These are phyloP conservation scores for Heliconius himera DNA, from an alignment of 1,140 invertebrate species.

Conservation along the genomic window DNA sequence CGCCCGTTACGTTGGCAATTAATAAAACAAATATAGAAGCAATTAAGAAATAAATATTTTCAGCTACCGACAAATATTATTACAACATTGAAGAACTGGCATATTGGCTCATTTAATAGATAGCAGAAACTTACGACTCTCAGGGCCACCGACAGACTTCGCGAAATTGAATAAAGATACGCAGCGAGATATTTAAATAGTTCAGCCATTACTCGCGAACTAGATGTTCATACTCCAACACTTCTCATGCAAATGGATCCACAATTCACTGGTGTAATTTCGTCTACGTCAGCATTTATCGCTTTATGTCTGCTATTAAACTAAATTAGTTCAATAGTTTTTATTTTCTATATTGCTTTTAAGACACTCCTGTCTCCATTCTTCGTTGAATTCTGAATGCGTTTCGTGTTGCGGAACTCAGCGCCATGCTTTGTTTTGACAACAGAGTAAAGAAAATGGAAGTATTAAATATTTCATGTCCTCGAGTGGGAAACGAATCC, in stretches of 20 bases:
- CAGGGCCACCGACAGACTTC: conserved; percentile 28
- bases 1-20: too few species aligned
- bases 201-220: conserved; percentile 56
- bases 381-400: too few species aligned
- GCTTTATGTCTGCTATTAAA: conserved; percentile 45
- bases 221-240: conserved; percentile 53
- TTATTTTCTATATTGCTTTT: neutral
- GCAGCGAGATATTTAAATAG: conserved; percentile 65
- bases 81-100: neutral
- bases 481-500: too few species aligned
- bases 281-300: conserved; percentile 50
- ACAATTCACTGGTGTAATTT: conserved; percentile 58
- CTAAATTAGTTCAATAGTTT: conserved; percentile 2
- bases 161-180: conserved; percentile 66
- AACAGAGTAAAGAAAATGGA: too few species aligned
- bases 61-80: neutral
- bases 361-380: too few species aligned
- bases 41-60: neutral
- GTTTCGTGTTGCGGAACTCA: too few species aligned
- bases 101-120: conserved; percentile 12
- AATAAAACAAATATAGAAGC: neutral
- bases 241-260: conserved; percentile 64
- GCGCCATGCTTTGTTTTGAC: too few species aligned
- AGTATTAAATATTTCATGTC: too few species aligned
- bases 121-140: conserved; percentile 12